Conservation (phyloP, 2,888 invertebrate genomes). For the Drosophila sordidula region DNA sequence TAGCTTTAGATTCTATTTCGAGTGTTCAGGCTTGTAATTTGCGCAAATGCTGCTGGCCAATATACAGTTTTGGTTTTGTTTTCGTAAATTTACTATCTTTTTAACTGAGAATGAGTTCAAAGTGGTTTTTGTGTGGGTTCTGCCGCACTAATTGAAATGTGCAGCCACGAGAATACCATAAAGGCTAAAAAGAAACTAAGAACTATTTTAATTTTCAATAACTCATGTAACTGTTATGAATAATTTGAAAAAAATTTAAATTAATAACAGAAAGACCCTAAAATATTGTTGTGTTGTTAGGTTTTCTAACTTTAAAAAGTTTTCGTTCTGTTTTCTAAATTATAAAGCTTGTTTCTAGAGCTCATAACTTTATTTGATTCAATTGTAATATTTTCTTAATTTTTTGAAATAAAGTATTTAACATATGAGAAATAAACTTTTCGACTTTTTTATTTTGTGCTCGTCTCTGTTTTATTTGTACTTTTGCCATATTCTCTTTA, state of each 20-base stretch:
- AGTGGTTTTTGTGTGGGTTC: slow-evolving; percentile 8
- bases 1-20: slow-evolving; percentile 16
- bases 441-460: background rate
- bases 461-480: slow-evolving; percentile 1
- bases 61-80: slow-evolving; percentile 22
- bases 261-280: too few relatives aligned
- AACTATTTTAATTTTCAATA: too few relatives aligned
- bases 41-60: slow-evolving; percentile 39
- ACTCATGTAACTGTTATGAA: too few relatives aligned
- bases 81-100: slow-evolving; percentile 6
- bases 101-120: slow-evolving; percentile 10
- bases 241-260: too few relatives aligned
- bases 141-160: slow-evolving; percentile 39
- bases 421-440: slow-evolving; percentile 5
- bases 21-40: slow-evolving; percentile 43
- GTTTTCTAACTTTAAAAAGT: too few relatives aligned
- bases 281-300: too few relatives aligned
- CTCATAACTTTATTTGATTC: background rate
- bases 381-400: background rate
- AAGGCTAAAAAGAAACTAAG: too few relatives aligned
- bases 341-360: background rate
- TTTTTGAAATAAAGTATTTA: slow-evolving; percentile 1
- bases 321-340: background rate
- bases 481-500: background rate
- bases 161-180: background rate